Percentiles rank a stretch among this genome's conserved stretches.
These are phyloP conservation scores for Rhopalosiphum maidis DNA, from an alignment of 1,140 invertebrate species.

Conservation along the genomic window DNA sequence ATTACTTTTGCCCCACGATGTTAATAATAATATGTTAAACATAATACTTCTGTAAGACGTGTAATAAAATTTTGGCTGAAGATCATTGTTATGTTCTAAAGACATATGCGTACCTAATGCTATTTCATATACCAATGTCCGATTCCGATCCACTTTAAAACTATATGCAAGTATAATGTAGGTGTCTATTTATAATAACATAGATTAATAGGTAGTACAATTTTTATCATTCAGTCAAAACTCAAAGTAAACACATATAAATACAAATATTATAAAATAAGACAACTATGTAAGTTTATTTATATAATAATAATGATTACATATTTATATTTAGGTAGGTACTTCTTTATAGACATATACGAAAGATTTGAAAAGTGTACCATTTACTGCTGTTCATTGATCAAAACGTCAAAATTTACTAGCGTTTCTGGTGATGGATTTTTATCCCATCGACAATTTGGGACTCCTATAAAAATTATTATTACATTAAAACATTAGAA, in stretches of 20 bases:
- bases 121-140: background rate
- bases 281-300: background rate
- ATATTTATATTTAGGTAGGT: background rate
- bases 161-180: background rate
- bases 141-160: background rate
- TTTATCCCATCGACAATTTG: constrained; percentile 37
- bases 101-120: background rate
- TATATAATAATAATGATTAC: background rate
- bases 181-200: too few species aligned
- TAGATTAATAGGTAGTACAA: background rate
- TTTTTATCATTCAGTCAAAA: background rate
- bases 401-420: constrained; percentile 33
- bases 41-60: background rate
- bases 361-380: background rate
- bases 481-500: background rate
- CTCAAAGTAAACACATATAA: background rate
- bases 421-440: constrained; percentile 45
- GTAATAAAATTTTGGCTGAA: background rate
- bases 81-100: background rate
- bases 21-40: constrained; percentile 13
- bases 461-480: background rate
- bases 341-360: background rate
- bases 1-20: background rate
- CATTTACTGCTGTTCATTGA: background rate
- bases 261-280: background rate